These are phyloP conservation scores for Lasioglossum pauxillum DNA, from an alignment of 2,888 invertebrate genomes.

Conservation along the genomic window DNA sequence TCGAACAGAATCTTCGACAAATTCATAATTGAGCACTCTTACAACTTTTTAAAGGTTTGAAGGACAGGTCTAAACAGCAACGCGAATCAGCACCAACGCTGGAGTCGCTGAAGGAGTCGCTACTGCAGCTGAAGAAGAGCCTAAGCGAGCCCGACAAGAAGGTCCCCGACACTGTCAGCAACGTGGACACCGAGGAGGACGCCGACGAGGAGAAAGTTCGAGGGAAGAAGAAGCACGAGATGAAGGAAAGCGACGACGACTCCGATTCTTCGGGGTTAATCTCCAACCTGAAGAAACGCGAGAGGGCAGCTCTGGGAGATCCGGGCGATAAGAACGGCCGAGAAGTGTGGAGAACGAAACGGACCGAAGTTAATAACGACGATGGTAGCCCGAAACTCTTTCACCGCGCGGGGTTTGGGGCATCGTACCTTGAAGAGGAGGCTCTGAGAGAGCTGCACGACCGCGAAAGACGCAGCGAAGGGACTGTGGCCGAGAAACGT, in stretches of 20 bases:
- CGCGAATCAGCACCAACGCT: slow-evolving; percentile 53
- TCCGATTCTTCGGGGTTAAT: slow-evolving; percentile 6
- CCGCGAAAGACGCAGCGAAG: slow-evolving; percentile 59
- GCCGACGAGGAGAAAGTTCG: background rate
- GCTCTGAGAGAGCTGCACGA: slow-evolving; percentile 23
- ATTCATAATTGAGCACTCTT: background rate
- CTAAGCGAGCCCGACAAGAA: slow-evolving; percentile 51
- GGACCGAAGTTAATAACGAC: slow-evolving; percentile 45
- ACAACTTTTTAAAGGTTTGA: background rate
- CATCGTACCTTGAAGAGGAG: slow-evolving; percentile 47
- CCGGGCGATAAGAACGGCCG: slow-evolving; percentile 34
- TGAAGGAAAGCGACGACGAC: background rate
- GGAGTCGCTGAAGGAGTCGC: slow-evolving; percentile 71
- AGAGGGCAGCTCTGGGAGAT: slow-evolving; percentile 25
- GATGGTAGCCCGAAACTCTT: slow-evolving; percentile 46
- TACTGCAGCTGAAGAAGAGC: slow-evolving; percentile 69
- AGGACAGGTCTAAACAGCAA: slow-evolving; percentile 18
- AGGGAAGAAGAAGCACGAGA: background rate
- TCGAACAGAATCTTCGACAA: too few species aligned
- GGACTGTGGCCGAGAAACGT: slow-evolving; percentile 34
- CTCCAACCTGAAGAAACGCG: slow-evolving; percentile 35
- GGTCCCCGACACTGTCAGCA: background rate
- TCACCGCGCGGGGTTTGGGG: slow-evolving; percentile 56
- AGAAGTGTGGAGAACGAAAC: slow-evolving; percentile 54
- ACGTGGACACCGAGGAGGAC: background rate